phyloP scores from a whole-genome alignment of 1,140 invertebrate species.

The Proales similis region DNA sequence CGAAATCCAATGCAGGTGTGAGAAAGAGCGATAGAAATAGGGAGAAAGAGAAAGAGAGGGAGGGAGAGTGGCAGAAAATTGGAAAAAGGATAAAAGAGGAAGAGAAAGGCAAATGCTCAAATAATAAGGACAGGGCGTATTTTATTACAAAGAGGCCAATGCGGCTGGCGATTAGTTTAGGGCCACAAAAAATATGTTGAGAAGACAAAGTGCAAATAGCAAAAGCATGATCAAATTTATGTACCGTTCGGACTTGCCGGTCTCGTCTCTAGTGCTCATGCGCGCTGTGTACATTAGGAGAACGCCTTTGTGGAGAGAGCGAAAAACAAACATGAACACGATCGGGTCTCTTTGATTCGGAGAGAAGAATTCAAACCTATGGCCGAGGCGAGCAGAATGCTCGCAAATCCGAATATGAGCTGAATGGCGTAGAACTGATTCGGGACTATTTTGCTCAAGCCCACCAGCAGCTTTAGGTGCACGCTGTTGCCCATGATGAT shows the following conservation, averaged over 20 bases:
- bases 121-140: not conserved
- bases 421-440: slow-evolving; percentile 29
- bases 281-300: slow-evolving; percentile 17
- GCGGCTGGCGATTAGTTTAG: slow-evolving; percentile 6
- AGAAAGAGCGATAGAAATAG: not conserved
- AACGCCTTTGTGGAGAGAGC: not conserved
- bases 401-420: slow-evolving; percentile 3
- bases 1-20: not conserved
- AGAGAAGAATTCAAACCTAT: too few relatives aligned
- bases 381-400: not conserved
- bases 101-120: not conserved
- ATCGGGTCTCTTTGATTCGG: not conserved
- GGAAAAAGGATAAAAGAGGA: too few relatives aligned
- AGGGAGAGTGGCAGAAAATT: too few relatives aligned
- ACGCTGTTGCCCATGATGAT: slow-evolving; percentile 35
- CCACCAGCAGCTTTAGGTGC: slow-evolving; percentile 26
- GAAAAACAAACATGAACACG: not conserved
- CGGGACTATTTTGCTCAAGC: slow-evolving; percentile 6
- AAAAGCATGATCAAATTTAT: slow-evolving; percentile 33
- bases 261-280: slow-evolving; percentile 13
- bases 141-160: not conserved
- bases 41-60: too few relatives aligned
- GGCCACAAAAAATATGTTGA: slow-evolving; percentile 27
- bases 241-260: slow-evolving; percentile 8
- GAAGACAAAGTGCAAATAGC: slow-evolving; percentile 25